phyloP scores from a whole-genome alignment of 1,140 invertebrate genomes.

The Leguminivora glycinivorella region DNA sequence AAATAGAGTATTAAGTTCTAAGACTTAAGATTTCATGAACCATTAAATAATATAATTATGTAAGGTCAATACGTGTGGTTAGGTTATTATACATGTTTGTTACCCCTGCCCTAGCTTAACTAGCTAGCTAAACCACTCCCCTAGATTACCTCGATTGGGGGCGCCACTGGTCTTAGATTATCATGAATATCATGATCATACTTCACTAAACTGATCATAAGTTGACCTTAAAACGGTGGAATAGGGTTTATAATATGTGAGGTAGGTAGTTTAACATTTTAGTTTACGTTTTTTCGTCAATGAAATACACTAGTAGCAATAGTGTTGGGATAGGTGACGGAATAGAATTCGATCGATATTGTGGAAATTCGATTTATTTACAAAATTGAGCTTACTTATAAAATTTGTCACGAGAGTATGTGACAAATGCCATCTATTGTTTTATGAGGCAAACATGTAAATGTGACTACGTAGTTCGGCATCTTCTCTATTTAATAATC shows the following conservation, averaged over 20 bases:
- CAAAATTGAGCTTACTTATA: too few species aligned
- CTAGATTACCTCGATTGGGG: not conserved
- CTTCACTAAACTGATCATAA: not conserved
- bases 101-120: not conserved
- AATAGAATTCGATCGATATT: not conserved
- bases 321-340: not conserved
- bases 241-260: not conserved
- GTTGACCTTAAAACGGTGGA: not conserved
- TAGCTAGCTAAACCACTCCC: not conserved
- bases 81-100: not conserved
- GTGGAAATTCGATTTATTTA: not conserved
- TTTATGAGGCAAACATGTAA: too few species aligned
- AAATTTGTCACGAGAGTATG: too few species aligned
- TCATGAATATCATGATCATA: too few species aligned
- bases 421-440: too few species aligned
- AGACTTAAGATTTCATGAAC: too few species aligned
- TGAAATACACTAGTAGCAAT: not conserved
- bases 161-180: not conserved
- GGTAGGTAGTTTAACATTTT: not conserved
- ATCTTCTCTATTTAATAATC: too few species aligned
- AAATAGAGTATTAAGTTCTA: too few species aligned
- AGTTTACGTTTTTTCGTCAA: not conserved
- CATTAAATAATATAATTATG: too few species aligned
- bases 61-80: too few species aligned
- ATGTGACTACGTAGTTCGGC: too few species aligned